Conservation (phyloP, 2,113 vertebrate genomes). For the Myanophis thanlyinensis region DNA sequence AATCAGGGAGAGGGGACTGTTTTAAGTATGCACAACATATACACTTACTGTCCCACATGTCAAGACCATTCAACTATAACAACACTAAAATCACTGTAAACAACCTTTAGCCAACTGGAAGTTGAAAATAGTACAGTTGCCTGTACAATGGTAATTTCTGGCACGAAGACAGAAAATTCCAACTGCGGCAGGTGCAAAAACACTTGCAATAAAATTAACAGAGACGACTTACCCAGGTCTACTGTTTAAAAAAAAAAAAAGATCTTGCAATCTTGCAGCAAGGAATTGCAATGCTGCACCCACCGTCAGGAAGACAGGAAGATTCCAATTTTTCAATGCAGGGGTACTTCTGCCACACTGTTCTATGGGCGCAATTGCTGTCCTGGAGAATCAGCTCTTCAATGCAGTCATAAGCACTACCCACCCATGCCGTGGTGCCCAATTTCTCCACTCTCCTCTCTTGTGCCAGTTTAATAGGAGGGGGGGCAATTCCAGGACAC, state of each 20-base stretch:
- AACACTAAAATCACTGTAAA: conserved; percentile 24
- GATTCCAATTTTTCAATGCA: background rate
- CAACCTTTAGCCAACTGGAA: conserved; percentile 32
- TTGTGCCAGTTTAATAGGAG: background rate
- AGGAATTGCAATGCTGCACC: background rate
- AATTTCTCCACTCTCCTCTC: background rate
- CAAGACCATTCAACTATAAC: conserved; percentile 57
- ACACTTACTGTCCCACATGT: conserved; percentile 18
- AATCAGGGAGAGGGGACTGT: background rate
- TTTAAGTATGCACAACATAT: conserved; percentile 19
- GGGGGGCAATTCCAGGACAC: background rate
- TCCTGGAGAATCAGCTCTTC: background rate
- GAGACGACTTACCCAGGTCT: conserved; percentile 20
- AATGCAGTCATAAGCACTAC: background rate
- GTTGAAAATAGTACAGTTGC: conserved; percentile 16
- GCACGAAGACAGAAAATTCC: background rate
- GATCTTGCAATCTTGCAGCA: conserved; percentile 23
- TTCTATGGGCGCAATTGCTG: background rate
- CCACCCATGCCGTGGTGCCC: too few species aligned
- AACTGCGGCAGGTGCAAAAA: background rate
- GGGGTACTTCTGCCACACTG: background rate
- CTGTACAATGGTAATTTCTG: background rate
- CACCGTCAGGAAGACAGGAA: background rate
- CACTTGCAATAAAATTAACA: background rate
- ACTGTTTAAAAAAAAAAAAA: too few species aligned